phyloP scores from a whole-genome alignment of 2,113 vertebrate genomes.

The Clinocottus analis region DNA sequence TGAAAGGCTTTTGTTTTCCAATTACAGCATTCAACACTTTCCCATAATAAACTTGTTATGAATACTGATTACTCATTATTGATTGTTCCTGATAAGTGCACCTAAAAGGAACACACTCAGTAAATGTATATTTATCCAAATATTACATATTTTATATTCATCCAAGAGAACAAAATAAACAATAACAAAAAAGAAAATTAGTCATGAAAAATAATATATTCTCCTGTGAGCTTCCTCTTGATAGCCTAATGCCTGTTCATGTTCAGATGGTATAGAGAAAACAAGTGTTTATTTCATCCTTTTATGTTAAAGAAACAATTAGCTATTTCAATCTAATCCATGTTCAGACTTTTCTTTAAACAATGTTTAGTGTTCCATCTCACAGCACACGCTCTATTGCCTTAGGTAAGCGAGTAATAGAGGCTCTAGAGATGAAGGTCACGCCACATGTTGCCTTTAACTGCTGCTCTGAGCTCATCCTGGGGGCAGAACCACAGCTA shows the following conservation, averaged over 20 bases:
- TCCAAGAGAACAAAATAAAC: neutral
- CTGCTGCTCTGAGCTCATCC: constrained; percentile 74
- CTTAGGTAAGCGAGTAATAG: constrained; percentile 43
- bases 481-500: constrained; percentile 78
- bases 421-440: constrained; percentile 77
- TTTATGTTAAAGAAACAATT: neutral
- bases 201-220: constrained; percentile 31
- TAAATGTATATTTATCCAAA: neutral
- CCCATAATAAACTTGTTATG: neutral
- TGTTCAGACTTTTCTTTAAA: neutral
- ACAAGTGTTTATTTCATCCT: neutral
- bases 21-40: neutral
- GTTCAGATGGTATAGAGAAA: neutral
- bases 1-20: neutral
- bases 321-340: neutral
- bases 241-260: neutral
- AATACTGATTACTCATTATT: neutral
- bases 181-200: no score
- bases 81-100: neutral
- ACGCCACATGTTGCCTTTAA: constrained; percentile 78
- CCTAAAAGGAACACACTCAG: neutral
- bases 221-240: constrained; percentile 24
- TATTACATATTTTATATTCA: neutral
- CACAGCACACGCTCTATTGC: neutral
- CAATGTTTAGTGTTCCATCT: neutral